Evolutionary conservation across 2,888 invertebrate species (phyloP).

Genomic region (Chrysomela aeneicollis): DNA sequence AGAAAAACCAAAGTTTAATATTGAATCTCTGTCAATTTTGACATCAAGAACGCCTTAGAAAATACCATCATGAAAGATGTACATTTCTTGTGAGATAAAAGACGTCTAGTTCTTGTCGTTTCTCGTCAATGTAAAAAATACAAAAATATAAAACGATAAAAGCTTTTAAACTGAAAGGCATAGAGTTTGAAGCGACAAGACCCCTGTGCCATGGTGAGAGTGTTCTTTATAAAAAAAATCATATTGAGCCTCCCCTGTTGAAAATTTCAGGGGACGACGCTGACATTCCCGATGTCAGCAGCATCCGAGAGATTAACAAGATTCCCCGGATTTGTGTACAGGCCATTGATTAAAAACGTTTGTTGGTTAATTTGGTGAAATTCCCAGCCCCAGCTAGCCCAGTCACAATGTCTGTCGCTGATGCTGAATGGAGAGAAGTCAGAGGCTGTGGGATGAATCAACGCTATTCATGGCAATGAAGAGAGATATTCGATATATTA

Average conservation of each 20-base stretch:
- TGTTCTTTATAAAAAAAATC: not conserved
- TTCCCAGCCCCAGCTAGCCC: conserved; percentile 47
- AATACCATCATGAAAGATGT: too few species aligned
- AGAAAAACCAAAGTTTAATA: too few species aligned
- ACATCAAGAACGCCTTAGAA: too few species aligned
- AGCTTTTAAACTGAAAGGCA: too few species aligned
- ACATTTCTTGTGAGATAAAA: too few species aligned
- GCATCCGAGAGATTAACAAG: conserved; percentile 54
- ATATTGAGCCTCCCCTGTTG: not conserved
- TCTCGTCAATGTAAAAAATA: too few species aligned
- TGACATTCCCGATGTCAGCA: conserved; percentile 46
- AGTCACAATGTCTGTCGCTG: conserved; percentile 51
- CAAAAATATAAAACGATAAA: too few species aligned
- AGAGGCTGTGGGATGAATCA: conserved; percentile 41
- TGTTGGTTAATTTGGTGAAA: conserved; percentile 58
- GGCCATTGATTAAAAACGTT: conserved; percentile 59
- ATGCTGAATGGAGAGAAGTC: conserved; percentile 52
- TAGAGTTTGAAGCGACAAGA: too few species aligned
- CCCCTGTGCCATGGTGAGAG: too few species aligned
- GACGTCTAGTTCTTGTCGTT: too few species aligned
- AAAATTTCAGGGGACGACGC: not conserved
- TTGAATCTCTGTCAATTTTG: too few species aligned
- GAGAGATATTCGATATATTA: conserved; percentile 8
- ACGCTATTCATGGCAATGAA: conserved; percentile 29
- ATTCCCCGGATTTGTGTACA: conserved; percentile 51